phyloP scores from a whole-genome alignment of 2,113 vertebrate genomes.

The Mesoclemmys tuberculata region DNA sequence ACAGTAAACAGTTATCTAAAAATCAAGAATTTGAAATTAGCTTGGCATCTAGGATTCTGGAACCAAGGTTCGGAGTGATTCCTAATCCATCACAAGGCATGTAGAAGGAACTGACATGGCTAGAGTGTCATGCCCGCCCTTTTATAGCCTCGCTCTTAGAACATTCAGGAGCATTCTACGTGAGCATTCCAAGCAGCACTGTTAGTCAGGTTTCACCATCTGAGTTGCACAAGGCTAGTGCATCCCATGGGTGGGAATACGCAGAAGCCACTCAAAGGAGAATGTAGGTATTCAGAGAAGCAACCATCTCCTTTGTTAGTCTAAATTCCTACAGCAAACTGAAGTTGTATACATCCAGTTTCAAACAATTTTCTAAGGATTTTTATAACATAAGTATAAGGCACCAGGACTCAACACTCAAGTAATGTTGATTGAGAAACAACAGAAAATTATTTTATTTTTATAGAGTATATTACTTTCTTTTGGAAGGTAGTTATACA shows the following conservation, averaged over 20 bases:
- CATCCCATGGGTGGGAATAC: neutral
- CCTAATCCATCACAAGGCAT: too few relatives aligned
- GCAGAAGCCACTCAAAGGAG: neutral
- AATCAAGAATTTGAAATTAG: too few relatives aligned
- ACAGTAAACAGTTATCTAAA: too few relatives aligned
- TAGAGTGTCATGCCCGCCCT: neutral
- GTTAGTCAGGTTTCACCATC: neutral
- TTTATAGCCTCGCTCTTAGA: neutral
- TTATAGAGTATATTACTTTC: neutral
- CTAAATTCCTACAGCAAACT: neutral
- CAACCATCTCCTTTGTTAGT: neutral
- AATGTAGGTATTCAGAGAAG: neutral
- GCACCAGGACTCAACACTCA: neutral
- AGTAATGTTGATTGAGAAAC: neutral
- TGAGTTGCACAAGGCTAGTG: neutral
- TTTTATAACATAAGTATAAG: neutral
- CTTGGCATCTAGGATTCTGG: too few relatives aligned
- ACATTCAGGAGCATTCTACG: neutral
- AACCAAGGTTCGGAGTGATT: too few relatives aligned
- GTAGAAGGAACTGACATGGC: neutral
- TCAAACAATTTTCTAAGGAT: neutral
- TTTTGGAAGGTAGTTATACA: neutral
- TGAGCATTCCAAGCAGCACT: neutral
- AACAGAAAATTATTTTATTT: neutral
- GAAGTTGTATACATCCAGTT: neutral